Evolutionary conservation across 2,888 invertebrate species (phyloP), one percentile per base, ranked within the genome.

Genomic region (Yponomeuta cagnagella): DNA sequence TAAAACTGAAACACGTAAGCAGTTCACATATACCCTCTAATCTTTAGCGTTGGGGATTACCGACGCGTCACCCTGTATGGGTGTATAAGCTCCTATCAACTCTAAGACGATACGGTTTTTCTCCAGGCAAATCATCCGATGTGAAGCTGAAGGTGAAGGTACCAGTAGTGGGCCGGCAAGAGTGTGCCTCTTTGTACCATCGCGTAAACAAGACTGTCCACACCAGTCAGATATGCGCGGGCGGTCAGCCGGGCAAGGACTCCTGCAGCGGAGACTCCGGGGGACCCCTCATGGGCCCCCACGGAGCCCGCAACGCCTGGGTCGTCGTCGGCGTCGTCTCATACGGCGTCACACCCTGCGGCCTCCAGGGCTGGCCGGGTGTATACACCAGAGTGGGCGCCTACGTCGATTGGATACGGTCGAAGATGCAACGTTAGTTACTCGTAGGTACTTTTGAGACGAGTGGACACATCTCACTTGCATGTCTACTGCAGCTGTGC

Each of bases 201-300:
- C 77, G 79, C 48, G 89, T 86, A 73, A 78, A 70, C 4, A 79
- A 95, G 85, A 70, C 92, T 85, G 75, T 93, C 85, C 64, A 91
- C 84, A 10, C 93, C 88, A 82, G 93, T 85, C 77, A 93, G 87
- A 77, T 95, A n/a, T 95, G 95, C 77, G 95, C 95, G 0, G 95
- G 95, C 2, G 95, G 95, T 1, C 73, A 77, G 0, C 77, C 84
- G 0, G 92, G 90, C 0, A 86, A 90, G 70, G 95, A 95, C 79
- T 94, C 95, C 1, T 95, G 95, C 74, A 79, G 89, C 0, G 95
- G 95, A 0, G 95, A 95, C 79, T 95, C 95, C 10, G 95, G 96
- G 0, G 95, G 95, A 0, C 93, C 95, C 0, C 88, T 95, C 3
- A 93, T 93, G 89, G 87, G 86, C 74, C 77, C 0, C 70, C 75